Evolutionary conservation across 2,113 vertebrate genomes (phyloP).

Genomic region (Spheniscus mendiculus): DNA sequence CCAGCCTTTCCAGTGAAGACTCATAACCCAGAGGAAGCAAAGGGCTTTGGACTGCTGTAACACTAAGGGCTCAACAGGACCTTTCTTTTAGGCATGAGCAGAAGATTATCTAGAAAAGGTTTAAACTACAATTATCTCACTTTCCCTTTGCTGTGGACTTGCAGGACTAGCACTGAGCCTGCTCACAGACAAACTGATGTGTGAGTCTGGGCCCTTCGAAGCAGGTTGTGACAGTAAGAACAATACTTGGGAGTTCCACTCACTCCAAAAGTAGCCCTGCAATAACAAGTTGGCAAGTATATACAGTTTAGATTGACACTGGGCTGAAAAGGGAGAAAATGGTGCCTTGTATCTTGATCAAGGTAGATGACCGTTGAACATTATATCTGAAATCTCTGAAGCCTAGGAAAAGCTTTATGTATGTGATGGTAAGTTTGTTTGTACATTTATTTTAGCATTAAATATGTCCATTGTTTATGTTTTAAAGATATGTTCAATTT

Average conservation of each 20-base stretch:
- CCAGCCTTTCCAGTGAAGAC: not conserved
- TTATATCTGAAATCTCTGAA: not conserved
- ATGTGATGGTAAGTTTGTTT: not conserved
- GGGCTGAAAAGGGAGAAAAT: not conserved
- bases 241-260: not conserved
- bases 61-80: not conserved
- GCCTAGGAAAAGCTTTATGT: not conserved
- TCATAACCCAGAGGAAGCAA: not conserved
- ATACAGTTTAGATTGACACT: not conserved
- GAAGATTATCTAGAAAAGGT: not conserved
- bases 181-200: not conserved
- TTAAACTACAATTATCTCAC: not conserved
- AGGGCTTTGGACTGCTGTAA: not conserved
- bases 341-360: not conserved
- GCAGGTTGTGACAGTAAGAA: not conserved
- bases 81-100: not conserved
- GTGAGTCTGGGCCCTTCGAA: not conserved
- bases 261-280: not conserved
- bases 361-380: not conserved
- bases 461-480: not conserved
- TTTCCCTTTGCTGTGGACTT: not conserved
- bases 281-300: accelerated
- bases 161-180: not conserved
- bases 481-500: not conserved
- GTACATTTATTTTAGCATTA: not conserved